Base-by-base conservation (phyloP, 2,888 invertebrate species). In the Xestobium rufovillosum region DNA sequence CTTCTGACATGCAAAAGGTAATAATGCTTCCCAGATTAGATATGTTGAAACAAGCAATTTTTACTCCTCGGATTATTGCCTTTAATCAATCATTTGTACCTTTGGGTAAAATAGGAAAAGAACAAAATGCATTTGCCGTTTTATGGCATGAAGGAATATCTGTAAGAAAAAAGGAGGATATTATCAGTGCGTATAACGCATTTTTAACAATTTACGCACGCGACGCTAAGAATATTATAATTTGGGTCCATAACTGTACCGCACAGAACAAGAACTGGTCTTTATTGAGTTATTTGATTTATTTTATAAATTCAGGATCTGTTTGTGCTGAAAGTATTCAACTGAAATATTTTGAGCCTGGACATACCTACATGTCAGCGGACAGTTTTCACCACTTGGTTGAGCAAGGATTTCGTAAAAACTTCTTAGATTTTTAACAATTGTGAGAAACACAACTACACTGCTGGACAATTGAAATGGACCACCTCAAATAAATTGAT, bases 161-260 rank as follows among this genome's bases (percentile, higher is more conserved):
- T 6, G 34, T 17, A 11, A 11, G 34, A 26, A 27, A 34, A 34
- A 31, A 31, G 8, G 31, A 31, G 17, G 31, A 31, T 31, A 31
- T 14, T 12, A 14, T 3, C 3, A 14, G 2, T 12, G n/a, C n/a
- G n/a, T n/a, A n/a, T n/a, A n/a, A n/a, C n/a, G n/a, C n/a, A n/a
- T n/a, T n/a, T n/a, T n/a, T n/a, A n/a, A n/a, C n/a, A n/a, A n/a
- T n/a, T n/a, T n/a, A 14, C 13, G n/a, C 14, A 6, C 14, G 31
- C 16, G 31, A 31, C 13, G 31, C 31, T n/a, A n/a, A 10, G n/a
- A 31, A 10, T 3, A 31, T 14, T 9, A 31, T 17, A 31, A 14
- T 31, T 14, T 31, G 31, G 31, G 16, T 31, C n/a, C 16, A 31
- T n/a, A n/a, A n/a, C n/a, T n/a, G n/a, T n/a, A n/a, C n/a, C n/a